Evolutionary conservation across 1,140 invertebrate genomes (phyloP), one percentile per base, ranked within the genome.

Genomic region (Octopus bimaculoides): DNA sequence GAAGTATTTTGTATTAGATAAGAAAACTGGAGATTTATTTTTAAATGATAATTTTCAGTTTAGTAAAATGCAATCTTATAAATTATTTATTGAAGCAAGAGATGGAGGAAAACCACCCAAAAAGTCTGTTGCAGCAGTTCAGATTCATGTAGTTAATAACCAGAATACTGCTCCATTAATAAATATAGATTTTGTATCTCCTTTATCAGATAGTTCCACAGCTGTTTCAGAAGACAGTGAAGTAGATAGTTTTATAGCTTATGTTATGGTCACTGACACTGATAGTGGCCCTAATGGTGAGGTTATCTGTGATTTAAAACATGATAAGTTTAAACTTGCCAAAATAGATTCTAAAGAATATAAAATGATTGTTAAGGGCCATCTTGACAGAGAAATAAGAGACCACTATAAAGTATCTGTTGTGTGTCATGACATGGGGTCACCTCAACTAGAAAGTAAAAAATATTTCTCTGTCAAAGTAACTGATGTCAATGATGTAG

Each of bases 1-100:
- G 95, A 96, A 86, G 80, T 81, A 90, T 91, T 98, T 80, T 94
- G 96, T 52, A 96, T 98, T 88, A 93, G 95, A 85, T 95, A 10
- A 74, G 66, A 78, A 56, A 77, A 83, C 82, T 75, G 85, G 85
- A 26, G 82, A 82, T 41, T 20, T 86, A 4, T 80, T 75, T 77
- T 74, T 85, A 52, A 76, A 73, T 1, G 74, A 80, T 2, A 75
- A 82, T 77, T 54, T 84, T 26, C 79, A 80, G n/a, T 84, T 82
- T 79, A 78, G 77, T 77, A 81, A 80, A 20, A 79, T 76, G 52
- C 61, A 84, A 54, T 52, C 75, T 3, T 83, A 84, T 54, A 82
- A 79, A 77, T 74, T 86, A 66, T 83, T 83, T 54, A 82, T 86
- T 54, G 82, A 83, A 54, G 85, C 85, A 12, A 66, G 78, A 20